Evolutionary conservation across 2,113 vertebrate species (phyloP).

Genomic region (Lycocorax pyrrhopterus): DNA sequence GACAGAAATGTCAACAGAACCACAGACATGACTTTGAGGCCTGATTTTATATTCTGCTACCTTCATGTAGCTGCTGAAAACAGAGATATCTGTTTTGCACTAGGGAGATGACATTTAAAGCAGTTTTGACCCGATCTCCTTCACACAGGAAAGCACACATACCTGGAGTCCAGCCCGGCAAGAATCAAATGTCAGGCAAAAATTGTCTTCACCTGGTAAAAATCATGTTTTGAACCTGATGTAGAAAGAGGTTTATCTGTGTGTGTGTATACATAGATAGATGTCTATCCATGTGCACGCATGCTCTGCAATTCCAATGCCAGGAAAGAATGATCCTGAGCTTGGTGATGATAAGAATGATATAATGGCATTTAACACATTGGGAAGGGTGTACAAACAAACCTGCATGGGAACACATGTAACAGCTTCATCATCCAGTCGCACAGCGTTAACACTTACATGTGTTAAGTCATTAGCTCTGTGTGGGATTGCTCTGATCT

Average conservation of each 20-base stretch:
- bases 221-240: not conserved
- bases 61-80: slow-evolving; percentile 29
- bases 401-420: not conserved
- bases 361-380: not conserved
- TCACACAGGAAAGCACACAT: slow-evolving; percentile 1
- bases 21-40: slow-evolving; percentile 19
- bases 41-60: slow-evolving; percentile 35
- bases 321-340: not conserved
- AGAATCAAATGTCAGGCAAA: slow-evolving; percentile 23
- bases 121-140: slow-evolving; percentile 45
- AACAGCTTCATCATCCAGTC: not conserved
- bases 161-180: not conserved
- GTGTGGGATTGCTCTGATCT: not conserved
- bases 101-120: slow-evolving; percentile 41
- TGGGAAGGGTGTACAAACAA: not conserved
- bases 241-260: not conserved
- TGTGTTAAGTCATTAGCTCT: not conserved
- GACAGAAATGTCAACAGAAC: slow-evolving; percentile 40
- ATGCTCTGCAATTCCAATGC: not conserved
- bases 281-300: not conserved
- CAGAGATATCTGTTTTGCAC: slow-evolving; percentile 46
- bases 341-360: not conserved
- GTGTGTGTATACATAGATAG: not conserved
- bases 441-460: not conserved
- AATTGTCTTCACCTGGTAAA: not conserved